Evolutionary conservation across 2,888 invertebrate genomes (phyloP), one percentile per base, ranked within the genome.

Genomic region (Oscheius sp.): DNA sequence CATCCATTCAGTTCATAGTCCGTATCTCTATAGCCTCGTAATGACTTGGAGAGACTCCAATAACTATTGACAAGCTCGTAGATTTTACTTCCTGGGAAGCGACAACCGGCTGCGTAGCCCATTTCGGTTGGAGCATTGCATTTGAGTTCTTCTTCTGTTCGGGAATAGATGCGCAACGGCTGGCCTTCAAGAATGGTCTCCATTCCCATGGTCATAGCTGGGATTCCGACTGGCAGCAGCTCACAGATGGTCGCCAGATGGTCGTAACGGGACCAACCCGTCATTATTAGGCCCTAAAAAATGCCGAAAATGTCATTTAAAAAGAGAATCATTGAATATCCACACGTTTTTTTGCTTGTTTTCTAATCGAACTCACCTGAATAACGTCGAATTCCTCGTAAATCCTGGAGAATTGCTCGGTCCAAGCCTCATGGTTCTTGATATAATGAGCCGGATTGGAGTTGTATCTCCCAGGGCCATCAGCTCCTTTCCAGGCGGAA

Each of bases 401-500:
- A 12, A 74, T 78, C 57, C 75, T 57, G n/a, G 84, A 78, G 42
- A 88, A 78, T 8, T 87, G 85, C 8, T 78, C 70, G 17, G 87
- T 74, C 89, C 89, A 89, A 4, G 86, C 80, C 46, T 87, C 80
- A 70, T 89, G 88, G 82, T 89, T 89, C 58, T 87, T 86, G 20
- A 89, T 73, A 75, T 89, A 89, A 73, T 88, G 88, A 45, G 83
- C 78, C 8, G 88, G 87, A 74, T 89, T 88, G 2, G 89, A 88
- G 50, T 87, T 81, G 73, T 82, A 86, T 66, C 87, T 63, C 1
- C 75, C 74, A 6, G 88, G 83, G 20, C 89, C 89, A 65, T 89
- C 89, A 3, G 89, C 89, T 23, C 86, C 92, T 87, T 92, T 92
- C 86, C 91, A 92, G 0, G 92, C 92, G 2, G 91, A 91, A 1